phyloP scores from a whole-genome alignment of 2,888 invertebrate genomes.

The Drosophila flavopinicola region DNA sequence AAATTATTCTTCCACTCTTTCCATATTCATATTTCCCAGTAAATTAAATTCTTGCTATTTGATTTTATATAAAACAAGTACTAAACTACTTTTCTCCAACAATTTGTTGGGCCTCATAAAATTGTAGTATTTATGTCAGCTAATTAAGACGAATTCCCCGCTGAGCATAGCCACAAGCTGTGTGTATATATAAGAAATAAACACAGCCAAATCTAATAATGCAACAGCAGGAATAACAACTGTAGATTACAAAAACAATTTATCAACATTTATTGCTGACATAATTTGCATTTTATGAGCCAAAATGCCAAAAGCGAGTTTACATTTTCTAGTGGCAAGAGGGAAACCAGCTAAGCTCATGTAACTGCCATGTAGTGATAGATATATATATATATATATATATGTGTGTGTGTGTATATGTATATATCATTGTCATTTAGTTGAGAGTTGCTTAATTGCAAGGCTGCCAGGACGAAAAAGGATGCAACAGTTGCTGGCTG shows the following conservation, averaged over 20 bases:
- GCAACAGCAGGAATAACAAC: constrained; percentile 3
- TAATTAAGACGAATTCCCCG: no score
- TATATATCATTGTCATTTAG: constrained; percentile 70
- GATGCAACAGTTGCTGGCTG: constrained; percentile 51
- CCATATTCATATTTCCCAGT: no score
- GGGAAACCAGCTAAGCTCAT: constrained; percentile 23
- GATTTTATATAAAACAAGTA: no score
- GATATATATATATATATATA: constrained; percentile 31
- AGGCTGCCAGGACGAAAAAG: constrained; percentile 43
- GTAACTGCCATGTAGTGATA: constrained; percentile 31
- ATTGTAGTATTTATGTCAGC: no score
- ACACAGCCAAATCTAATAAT: constrained; percentile 7
- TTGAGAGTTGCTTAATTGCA: constrained; percentile 80
- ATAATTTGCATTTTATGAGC: constrained; percentile 68
- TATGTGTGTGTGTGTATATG: constrained; percentile 5
- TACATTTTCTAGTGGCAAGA: constrained; percentile 10
- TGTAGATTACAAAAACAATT: constrained; percentile 60
- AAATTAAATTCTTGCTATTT: no score
- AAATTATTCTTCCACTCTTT: no score
- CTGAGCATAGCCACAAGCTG: background rate
- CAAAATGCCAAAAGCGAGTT: constrained; percentile 33
- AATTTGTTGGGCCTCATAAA: no score
- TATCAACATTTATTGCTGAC: constrained; percentile 68
- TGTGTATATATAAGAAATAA: constrained; percentile 5
- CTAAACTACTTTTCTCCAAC: no score